Evolutionary conservation across 2,113 vertebrate species (phyloP).

Genomic region (Syngnathus typhle): DNA sequence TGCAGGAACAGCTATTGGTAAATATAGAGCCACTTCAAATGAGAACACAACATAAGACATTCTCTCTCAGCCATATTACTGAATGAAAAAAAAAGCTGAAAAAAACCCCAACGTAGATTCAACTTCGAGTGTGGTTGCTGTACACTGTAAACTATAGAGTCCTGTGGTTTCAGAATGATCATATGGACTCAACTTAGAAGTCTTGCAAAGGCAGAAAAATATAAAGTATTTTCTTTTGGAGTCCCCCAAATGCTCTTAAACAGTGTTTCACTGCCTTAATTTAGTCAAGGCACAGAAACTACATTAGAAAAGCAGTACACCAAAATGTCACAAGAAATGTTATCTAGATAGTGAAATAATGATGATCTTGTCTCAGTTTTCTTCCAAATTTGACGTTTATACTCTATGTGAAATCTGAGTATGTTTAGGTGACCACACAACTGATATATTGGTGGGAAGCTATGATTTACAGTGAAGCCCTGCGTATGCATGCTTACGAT

Average conservation of each 20-base stretch:
- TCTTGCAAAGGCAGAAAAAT: conserved; percentile 49
- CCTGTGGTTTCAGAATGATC: conserved; percentile 36
- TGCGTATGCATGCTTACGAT: too few relatives aligned
- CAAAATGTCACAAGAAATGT: too few relatives aligned
- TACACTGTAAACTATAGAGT: conserved; percentile 25
- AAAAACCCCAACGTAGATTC: conserved; percentile 16
- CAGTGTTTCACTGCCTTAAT: neutral
- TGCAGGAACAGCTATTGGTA: conserved; percentile 38
- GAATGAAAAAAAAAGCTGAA: neutral
- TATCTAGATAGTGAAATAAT: neutral
- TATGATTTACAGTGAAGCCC: too few relatives aligned
- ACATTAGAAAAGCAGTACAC: too few relatives aligned
- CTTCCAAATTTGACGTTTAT: neutral
- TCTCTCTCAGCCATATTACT: neutral
- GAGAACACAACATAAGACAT: neutral
- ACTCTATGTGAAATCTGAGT: neutral
- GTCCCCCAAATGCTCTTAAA: neutral
- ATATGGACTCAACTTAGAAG: conserved; percentile 41
- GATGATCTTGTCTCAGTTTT: neutral
- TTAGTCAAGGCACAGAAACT: neutral
- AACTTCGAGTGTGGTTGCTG: conserved; percentile 19
- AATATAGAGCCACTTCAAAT: conserved; percentile 40
- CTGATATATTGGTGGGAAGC: too few relatives aligned
- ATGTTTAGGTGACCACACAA: neutral
- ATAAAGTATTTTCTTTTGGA: conserved; percentile 52